These are phyloP conservation scores for Drosophila hydei DNA, from an alignment of 1,140 invertebrate genomes.

Conservation along the genomic window DNA sequence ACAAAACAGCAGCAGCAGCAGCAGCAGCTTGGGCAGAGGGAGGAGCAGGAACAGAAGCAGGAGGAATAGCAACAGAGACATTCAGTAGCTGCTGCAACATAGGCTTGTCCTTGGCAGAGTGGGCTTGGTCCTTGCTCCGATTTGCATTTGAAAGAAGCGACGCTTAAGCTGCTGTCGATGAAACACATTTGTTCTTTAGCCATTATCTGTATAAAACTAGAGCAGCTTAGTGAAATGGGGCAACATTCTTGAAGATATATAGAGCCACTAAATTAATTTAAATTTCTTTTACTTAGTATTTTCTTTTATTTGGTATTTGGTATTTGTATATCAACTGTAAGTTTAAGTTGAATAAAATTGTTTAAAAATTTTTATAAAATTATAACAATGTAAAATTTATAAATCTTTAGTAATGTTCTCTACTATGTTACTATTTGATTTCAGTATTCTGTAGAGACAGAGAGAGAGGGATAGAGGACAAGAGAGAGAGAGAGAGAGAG, in stretches of 20 bases:
- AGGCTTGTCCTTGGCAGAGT: neutral
- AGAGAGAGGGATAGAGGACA: too few relatives aligned
- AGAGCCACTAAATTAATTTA: neutral
- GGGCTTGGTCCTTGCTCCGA: constrained; percentile 16
- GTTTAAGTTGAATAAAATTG: too few relatives aligned
- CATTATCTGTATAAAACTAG: neutral
- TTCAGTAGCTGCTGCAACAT: neutral
- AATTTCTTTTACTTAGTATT: neutral
- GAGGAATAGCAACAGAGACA: neutral
- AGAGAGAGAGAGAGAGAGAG: too few relatives aligned
- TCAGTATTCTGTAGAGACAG: too few relatives aligned
- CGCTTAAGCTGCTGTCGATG: constrained; percentile 39
- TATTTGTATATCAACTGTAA: neutral
- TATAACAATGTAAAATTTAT: too few relatives aligned
- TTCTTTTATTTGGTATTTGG: neutral
- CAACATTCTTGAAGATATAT: neutral
- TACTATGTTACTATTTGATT: too few relatives aligned
- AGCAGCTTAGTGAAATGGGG: neutral
- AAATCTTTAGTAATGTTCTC: too few relatives aligned
- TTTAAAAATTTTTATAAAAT: too few relatives aligned
- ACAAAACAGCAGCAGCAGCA: constrained; percentile 15
- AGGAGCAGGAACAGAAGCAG: neutral
- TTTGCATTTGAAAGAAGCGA: constrained; percentile 52
- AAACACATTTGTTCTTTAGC: constrained; percentile 19
- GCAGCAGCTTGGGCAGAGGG: constrained; percentile 2